Base-by-base conservation (phyloP, 1,140 invertebrate species). In the Dreissena polymorpha region DNA sequence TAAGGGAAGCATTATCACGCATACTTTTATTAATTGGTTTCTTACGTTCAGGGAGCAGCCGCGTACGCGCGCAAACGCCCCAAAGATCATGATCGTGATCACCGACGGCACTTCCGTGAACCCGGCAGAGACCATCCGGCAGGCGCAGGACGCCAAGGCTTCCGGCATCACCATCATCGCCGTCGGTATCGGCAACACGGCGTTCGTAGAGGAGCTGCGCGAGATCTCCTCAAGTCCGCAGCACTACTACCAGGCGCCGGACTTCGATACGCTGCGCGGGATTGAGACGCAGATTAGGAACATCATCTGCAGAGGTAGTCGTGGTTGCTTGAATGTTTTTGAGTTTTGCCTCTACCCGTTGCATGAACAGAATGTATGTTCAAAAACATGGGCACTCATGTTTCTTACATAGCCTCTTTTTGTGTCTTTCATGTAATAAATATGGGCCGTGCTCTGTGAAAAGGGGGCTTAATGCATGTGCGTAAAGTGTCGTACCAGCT, bases 51-150 rank as follows among this genome's bases (percentile, higher is more conserved):
- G 23, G 55, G 86, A 68, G 18, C 78, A 39, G 84, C 83, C 67
- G 55, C 71, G 65, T 75, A 29, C 69, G 21, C 23, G 75, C 18
- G 76, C 65, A n/a, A 74, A 72, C 25, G 86, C 84, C 25, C 88
- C 84, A 23, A 88, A 87, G 65, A 88, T 89, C 63, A 82, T 84
- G 16, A 90, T 91, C 16, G 89, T 91, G 21, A 90, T 91, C 69
- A 91, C 90, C 1, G 90, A 91, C 80, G 89, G 90, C 39, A 83
- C 86, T 77, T 90, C 89, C 0, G 86, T 85, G 60, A 86, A 86
- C 71, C 87, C 88, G 8, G 72, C 85, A 53, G 83, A 88, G 50
- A 90, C 89, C 0, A 80, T 78, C n/a, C 72, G 53, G 21, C 89
- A 90, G 65, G 89, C 89, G 0, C 73, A 81, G 18, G 14, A 83